Conservation (phyloP, 2,113 vertebrate genomes). For the Colaptes auratus region DNA sequence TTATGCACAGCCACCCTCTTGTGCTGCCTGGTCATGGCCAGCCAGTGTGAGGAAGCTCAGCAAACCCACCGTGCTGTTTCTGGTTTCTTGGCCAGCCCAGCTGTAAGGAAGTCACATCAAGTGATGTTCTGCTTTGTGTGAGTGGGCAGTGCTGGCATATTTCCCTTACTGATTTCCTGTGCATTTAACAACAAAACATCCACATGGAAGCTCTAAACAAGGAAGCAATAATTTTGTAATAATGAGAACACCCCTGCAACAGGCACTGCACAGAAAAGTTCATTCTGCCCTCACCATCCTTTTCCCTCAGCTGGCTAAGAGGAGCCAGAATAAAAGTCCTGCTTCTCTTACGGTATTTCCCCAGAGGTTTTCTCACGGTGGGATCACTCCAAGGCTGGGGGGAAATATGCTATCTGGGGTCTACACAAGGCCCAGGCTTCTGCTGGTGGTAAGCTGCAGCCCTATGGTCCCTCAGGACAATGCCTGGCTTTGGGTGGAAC, state of each 20-base stretch:
- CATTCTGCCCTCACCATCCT: neutral
- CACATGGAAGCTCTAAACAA: neutral
- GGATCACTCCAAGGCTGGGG: neutral
- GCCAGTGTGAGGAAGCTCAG: neutral
- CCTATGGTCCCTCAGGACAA: neutral
- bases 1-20: neutral
- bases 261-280: neutral
- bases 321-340: neutral
- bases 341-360: neutral
- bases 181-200: neutral
- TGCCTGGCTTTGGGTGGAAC: neutral
- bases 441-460: neutral
- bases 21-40: accelerated
- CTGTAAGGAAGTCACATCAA: neutral
- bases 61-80: accelerated
- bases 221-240: neutral
- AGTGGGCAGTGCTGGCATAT: neutral
- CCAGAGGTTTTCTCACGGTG: neutral
- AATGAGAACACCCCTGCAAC: neutral
- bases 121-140: neutral
- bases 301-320: neutral
- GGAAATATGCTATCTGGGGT: neutral
- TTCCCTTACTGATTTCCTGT: neutral
- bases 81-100: neutral
- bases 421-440: neutral